Evolutionary conservation across 1,140 invertebrate genomes (phyloP).

Genomic region (Rhopalosiphum maidis): DNA sequence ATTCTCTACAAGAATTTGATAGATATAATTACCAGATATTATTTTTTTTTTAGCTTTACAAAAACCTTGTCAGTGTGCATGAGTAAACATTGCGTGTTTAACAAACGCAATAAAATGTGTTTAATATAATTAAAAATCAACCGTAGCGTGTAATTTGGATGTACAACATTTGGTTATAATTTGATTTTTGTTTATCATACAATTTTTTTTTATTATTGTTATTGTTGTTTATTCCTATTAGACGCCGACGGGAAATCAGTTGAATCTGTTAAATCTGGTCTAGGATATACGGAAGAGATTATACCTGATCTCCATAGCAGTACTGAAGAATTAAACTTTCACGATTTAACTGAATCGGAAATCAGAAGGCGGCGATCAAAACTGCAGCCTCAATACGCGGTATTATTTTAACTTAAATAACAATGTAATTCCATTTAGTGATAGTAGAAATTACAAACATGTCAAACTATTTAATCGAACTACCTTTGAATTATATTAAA

Average conservation of each 20-base stretch:
- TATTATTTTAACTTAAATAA: constrained; percentile 24
- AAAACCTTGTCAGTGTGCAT: background rate
- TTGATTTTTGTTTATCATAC: background rate
- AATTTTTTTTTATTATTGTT: too few species aligned
- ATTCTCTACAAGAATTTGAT: background rate
- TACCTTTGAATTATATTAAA: background rate
- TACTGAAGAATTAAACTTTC: constrained; percentile 82
- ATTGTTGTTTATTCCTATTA: constrained; percentile 6
- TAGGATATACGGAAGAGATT: constrained; percentile 65
- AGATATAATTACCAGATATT: constrained; percentile 23
- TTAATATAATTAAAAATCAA: constrained; percentile 12
- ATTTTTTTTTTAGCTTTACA: constrained; percentile 9
- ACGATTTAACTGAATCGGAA: constrained; percentile 71
- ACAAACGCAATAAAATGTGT: background rate
- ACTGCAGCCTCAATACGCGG: constrained; percentile 57
- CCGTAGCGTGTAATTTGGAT: background rate
- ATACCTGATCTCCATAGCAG: constrained; percentile 81
- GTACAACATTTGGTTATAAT: background rate
- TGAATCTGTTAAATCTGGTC: constrained; percentile 60
- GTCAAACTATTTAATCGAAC: background rate
- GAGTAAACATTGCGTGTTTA: background rate
- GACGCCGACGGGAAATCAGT: constrained; percentile 58
- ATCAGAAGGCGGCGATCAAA: constrained; percentile 59
- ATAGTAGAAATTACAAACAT: background rate
- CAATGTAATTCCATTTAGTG: background rate